Conservation (phyloP, 2,797 vertebrate species). For the Limnodromus scolopaceus region DNA sequence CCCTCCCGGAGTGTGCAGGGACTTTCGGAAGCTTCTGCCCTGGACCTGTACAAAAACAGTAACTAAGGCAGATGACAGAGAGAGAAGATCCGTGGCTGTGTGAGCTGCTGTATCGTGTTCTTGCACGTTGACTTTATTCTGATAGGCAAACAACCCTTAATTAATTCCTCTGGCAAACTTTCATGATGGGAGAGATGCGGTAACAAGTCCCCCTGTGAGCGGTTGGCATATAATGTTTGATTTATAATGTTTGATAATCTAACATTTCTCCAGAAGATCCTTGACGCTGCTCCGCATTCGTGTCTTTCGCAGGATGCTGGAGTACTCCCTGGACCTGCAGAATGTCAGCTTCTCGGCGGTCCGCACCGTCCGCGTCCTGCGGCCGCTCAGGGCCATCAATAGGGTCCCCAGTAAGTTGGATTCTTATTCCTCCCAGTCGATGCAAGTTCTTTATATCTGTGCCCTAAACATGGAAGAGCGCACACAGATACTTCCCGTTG, state of each 20-base stretch:
- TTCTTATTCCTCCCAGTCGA: background rate
- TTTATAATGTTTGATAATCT: conserved; percentile 45
- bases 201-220: conserved; percentile 11
- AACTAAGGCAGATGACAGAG: background rate
- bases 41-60: background rate
- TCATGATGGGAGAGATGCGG: conserved; percentile 11
- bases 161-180: conserved; percentile 66
- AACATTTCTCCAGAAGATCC: conserved; percentile 49
- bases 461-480: background rate
- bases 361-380: conserved; percentile 94
- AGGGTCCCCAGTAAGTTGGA: conserved; percentile 96
- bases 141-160: conserved; percentile 44
- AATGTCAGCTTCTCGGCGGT: conserved; percentile 97
- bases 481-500: background rate
- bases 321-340: conserved; percentile 98
- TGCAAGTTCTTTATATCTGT: background rate
- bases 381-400: conserved; percentile 97
- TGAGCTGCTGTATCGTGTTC: background rate
- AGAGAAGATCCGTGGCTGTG: background rate
- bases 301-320: conserved; percentile 90
- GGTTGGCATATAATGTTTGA: background rate
- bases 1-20: background rate
- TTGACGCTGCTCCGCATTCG: background rate
- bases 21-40: background rate
- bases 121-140: conserved; percentile 25